A percentile compares a stretch with the other conserved stretches of the same genome.
Evolutionary conservation across 2,888 invertebrate genomes (phyloP).

Genomic region (Calameuta filiformis): DNA sequence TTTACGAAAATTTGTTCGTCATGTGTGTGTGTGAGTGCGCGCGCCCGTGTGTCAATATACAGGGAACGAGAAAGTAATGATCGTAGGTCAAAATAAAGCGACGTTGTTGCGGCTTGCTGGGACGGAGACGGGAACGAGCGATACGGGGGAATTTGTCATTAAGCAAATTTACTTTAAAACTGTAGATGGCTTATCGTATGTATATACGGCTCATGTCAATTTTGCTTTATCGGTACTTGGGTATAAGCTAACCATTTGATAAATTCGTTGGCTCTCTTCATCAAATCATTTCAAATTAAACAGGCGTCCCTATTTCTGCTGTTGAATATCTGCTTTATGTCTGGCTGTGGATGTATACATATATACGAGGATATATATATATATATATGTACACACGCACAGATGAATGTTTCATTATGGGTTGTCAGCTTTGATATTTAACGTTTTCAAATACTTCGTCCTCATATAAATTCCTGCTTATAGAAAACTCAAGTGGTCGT

Average conservation of each 20-base stretch:
- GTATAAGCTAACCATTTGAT: neutral
- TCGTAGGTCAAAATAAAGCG: neutral
- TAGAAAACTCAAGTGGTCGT: neutral
- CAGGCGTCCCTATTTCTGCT: neutral
- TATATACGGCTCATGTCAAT: neutral
- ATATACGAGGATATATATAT: no score
- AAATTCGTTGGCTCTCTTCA: neutral
- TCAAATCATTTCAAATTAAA: neutral
- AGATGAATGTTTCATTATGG: neutral
- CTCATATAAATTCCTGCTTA: neutral
- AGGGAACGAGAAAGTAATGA: neutral
- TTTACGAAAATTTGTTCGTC: neutral
- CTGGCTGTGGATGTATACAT: neutral
- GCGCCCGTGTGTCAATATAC: no score
- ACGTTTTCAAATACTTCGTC: neutral
- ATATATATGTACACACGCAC: no score
- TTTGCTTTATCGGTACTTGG: neutral
- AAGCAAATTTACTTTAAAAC: neutral
- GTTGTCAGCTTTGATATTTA: neutral
- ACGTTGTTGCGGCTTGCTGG: neutral
- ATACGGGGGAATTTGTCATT: neutral
- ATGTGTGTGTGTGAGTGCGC: no score
- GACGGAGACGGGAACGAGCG: neutral
- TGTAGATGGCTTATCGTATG: neutral
- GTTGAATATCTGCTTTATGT: neutral